Evolutionary conservation across 2,797 vertebrate species (phyloP), one percentile per base, ranked within the genome.

Genomic region (Kryptolebias ocellatus): DNA sequence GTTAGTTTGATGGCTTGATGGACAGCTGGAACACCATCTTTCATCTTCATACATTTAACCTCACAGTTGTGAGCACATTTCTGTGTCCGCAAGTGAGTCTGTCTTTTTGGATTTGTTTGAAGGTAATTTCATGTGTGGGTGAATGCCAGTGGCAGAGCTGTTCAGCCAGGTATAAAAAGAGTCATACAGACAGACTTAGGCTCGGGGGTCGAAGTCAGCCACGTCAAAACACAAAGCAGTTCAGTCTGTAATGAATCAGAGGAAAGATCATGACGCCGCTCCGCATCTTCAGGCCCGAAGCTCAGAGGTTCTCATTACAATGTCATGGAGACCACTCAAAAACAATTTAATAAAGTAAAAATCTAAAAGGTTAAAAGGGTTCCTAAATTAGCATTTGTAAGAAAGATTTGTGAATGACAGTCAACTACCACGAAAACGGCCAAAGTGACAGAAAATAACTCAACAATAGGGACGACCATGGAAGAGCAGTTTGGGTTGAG

Each of bases 221-320:
- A 74, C 70, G 77, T 87, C 84, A 87, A 78, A 88, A 87, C 83
- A 82, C 59, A 80, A 79, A 78, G 60, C 62, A 64, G 65, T 79
- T 70, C 65, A 76, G 74, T 78, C 79, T 76, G 77, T 76, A 80
- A 87, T 89, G 84, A 87, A 77, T 87, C 83, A 86, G 67, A 70
- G 61, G 54, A 69, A 67, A 81, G 81, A 80, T 72, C 78, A 81
- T 79, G 65, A 85, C 72, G 84, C 70, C 53, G 51, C 70, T 34
- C 64, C 74, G 71, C 68, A 81, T 84, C 81, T 74, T 74, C 67
- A 39, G 66, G 71, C 83, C 79, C n/a, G 24, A 28, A 50, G 80
- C 39, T 42, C 10, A 42, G 12, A 12, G 10, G 39, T 42, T 42
- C 39, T 42, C 11, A 42, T 42, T 42, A 2, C 11, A 42, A 42